Percentiles rank a stretch among this genome's conserved stretches.
Conservation (phyloP, 2,113 vertebrate species). For the Rattus norvegicus region GRCr8 NC_086019.1:231675501-231676000, state of each 20-base stretch:
- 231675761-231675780: background rate
- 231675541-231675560: background rate
- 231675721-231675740: background rate
- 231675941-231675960: background rate
- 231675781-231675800: background rate
- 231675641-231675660: background rate
- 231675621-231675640: background rate
- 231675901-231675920: background rate
- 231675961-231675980: constrained; percentile 10
- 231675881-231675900: background rate
- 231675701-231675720: background rate
- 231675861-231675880: background rate
- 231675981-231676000: background rate
- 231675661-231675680: background rate
- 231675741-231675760: background rate
- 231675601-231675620: constrained; percentile 17
- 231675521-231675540: constrained; percentile 51
- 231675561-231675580: constrained; percentile 37
- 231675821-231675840: constrained; percentile 15
- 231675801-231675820: constrained; percentile 10
- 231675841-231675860: background rate
- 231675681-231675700: background rate
- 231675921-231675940: background rate
- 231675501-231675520: background rate
- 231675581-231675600: background rate